Evolutionary conservation across 1,140 invertebrate genomes (phyloP).

Genomic region (Pygmarrhopalites habei): DNA sequence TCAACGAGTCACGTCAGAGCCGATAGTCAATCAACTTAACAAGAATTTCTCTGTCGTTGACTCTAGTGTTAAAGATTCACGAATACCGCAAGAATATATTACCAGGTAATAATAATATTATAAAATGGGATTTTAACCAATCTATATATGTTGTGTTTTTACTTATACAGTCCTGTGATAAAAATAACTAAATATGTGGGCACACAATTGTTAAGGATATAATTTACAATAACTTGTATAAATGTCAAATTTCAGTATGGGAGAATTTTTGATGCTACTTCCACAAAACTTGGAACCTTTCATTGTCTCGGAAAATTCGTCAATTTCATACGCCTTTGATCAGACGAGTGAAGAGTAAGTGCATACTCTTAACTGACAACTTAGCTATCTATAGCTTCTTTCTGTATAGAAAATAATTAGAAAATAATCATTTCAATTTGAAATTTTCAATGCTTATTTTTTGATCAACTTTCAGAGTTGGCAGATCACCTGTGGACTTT

Average conservation of each 20-base stretch:
- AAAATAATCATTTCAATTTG: no score
- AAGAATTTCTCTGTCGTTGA: constrained; percentile 32
- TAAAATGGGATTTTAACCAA: no score
- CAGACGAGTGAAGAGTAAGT: constrained; percentile 34
- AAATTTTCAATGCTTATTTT: background rate
- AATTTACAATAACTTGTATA: no score
- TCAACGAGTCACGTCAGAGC: constrained; percentile 32
- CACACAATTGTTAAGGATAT: no score
- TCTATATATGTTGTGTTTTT: no score
- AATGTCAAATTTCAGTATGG: constrained; percentile 26
- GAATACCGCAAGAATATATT: constrained; percentile 39
- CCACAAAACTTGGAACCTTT: constrained; percentile 39
- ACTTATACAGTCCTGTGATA: no score
- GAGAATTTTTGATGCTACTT: constrained; percentile 36
- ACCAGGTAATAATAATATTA: no score
- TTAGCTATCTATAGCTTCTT: no score
- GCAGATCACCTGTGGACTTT: constrained; percentile 33
- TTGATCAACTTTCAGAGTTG: constrained; percentile 25
- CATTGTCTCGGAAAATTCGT: constrained; percentile 31
- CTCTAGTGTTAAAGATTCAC: constrained; percentile 33
- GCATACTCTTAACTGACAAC: no score
- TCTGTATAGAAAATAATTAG: no score
- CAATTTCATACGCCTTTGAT: constrained; percentile 34
- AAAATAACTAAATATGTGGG: no score
- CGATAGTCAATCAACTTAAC: constrained; percentile 25